Evolutionary conservation across 2,797 vertebrate genomes (phyloP).

Genomic region (Sebastes taczanowskii): DNA sequence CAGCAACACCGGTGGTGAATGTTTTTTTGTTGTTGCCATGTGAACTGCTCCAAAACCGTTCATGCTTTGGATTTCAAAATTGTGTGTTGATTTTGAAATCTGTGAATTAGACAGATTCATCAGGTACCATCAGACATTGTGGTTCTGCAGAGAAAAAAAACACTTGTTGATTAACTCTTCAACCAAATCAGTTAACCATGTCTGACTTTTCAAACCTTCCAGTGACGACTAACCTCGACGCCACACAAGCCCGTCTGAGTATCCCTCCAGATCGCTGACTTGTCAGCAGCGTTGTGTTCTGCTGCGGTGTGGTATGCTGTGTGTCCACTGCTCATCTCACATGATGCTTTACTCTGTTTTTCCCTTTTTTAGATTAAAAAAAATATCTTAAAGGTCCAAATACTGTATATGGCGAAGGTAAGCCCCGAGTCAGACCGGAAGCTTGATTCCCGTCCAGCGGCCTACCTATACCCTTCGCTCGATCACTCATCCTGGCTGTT

Average conservation of each 20-base stretch:
- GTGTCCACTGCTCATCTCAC: slow-evolving; percentile 67
- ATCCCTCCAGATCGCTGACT: background rate
- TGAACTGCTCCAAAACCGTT: slow-evolving; percentile 43
- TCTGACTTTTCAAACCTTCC: slow-evolving; percentile 50
- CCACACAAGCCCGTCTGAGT: slow-evolving; percentile 44
- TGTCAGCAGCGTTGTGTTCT: slow-evolving; percentile 50
- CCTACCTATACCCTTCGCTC: slow-evolving; percentile 56
- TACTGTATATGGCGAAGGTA: slow-evolving; percentile 89
- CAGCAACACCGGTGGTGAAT: slow-evolving; percentile 34
- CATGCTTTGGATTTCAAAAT: slow-evolving; percentile 38
- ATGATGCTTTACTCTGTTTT: slow-evolving; percentile 81
- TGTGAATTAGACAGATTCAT: slow-evolving; percentile 26
- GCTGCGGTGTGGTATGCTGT: slow-evolving; percentile 40
- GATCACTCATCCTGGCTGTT: slow-evolving; percentile 75
- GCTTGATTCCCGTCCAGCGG: slow-evolving; percentile 48
- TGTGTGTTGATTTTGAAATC: slow-evolving; percentile 23
- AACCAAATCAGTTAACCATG: slow-evolving; percentile 35
- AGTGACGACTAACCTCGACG: slow-evolving; percentile 47
- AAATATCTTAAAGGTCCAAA: slow-evolving; percentile 83
- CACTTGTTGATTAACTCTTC: slow-evolving; percentile 46
- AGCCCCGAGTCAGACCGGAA: slow-evolving; percentile 76
- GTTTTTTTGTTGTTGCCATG: slow-evolving; percentile 60
- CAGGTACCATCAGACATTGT: slow-evolving; percentile 32
- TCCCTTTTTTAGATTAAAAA: slow-evolving; percentile 84
- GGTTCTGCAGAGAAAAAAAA: slow-evolving; percentile 4